Base-by-base conservation (phyloP, 1,140 invertebrate species). In the Drosophila elegans region DNA sequence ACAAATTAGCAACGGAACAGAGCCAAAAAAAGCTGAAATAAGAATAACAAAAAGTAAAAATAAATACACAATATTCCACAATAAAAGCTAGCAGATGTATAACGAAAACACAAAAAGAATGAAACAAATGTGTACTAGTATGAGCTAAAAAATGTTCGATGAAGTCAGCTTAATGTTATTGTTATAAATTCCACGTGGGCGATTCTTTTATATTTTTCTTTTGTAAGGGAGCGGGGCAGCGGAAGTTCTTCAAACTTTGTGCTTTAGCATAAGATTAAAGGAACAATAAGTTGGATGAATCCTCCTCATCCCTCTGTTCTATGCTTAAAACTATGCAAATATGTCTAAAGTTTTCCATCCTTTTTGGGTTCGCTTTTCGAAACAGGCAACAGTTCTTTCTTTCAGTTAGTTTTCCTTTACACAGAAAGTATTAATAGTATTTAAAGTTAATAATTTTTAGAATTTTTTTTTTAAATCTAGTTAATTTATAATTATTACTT, bases 111-210 rank as follows among this genome's bases (percentile, higher is more conserved):
- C 13, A 51, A 51, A 42, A 51, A 68, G 32, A 75, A 66, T 52
- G 55, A 77, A 77, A 81, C 54, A 66, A 45, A 60, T 61, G 63
- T 21, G 16, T 1, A 21, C 16, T 21, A 21, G 16, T 69, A 54
- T 27, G 27, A 39, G 67, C 45, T 71, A 41, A 71, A 71, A 71
- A 71, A 60, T 71, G 67, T 74, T 85, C 82, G 81, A 81, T 86
- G 81, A 84, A 82, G 78, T 85, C 82, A 81, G 82, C 80, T 76
- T 59, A 49, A 62, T 51, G n/a, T 76, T 82, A 75, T 78, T 74
- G 68, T 81, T 86, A 77, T 74, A 54, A 63, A 61, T 66, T 67
- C 41, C 12, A 52, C 16, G 42, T 41, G 52, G 25, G 34, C 13
- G 51, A 7, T 16, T 29, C 16, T 21, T 21, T 34, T 25, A 2